Evolutionary conservation across 2,113 vertebrate species (phyloP).

Genomic region (Gobius niger): DNA sequence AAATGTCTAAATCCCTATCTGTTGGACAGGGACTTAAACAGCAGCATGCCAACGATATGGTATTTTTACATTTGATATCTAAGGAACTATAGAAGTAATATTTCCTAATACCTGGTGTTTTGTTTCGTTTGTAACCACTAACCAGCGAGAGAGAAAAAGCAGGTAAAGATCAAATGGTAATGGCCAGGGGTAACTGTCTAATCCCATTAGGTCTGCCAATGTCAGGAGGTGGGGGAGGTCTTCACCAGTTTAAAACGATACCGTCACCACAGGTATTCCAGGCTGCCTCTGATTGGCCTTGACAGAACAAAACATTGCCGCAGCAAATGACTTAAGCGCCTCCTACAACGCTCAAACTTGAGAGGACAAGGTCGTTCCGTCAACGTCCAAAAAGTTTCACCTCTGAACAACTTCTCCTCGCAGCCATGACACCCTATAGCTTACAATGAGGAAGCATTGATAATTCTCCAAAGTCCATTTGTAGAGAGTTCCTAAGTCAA

Average conservation of each 20-base stretch:
- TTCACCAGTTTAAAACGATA: slow-evolving; percentile 65
- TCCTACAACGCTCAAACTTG: slow-evolving; percentile 51
- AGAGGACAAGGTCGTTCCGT: slow-evolving; percentile 60
- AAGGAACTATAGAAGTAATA: neutral
- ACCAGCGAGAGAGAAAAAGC: slow-evolving; percentile 35
- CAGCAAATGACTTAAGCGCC: slow-evolving; percentile 53
- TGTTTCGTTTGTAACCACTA: slow-evolving; percentile 15
- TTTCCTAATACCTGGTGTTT: slow-evolving; percentile 18
- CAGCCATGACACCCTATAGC: slow-evolving; percentile 25
- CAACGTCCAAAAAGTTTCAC: slow-evolving; percentile 51
- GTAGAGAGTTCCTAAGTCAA: slow-evolving; percentile 56
- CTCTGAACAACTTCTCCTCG: slow-evolving; percentile 56
- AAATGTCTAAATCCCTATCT: neutral
- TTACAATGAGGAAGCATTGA: slow-evolving; percentile 24
- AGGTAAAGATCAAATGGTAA: slow-evolving; percentile 70
- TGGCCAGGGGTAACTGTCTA: slow-evolving; percentile 73
- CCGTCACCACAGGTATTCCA: slow-evolving; percentile 67
- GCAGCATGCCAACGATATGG: neutral
- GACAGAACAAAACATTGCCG: slow-evolving; percentile 69
- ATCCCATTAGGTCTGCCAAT: slow-evolving; percentile 64
- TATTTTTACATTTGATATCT: neutral
- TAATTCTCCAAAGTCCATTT: slow-evolving; percentile 48
- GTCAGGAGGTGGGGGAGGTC: slow-evolving; percentile 49
- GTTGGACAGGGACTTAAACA: neutral
- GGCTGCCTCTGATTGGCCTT: slow-evolving; percentile 65